Evolutionary conservation across 2,113 vertebrate species (phyloP), one percentile per base, ranked within the genome.

Genomic region (Theristicus caerulescens): DNA sequence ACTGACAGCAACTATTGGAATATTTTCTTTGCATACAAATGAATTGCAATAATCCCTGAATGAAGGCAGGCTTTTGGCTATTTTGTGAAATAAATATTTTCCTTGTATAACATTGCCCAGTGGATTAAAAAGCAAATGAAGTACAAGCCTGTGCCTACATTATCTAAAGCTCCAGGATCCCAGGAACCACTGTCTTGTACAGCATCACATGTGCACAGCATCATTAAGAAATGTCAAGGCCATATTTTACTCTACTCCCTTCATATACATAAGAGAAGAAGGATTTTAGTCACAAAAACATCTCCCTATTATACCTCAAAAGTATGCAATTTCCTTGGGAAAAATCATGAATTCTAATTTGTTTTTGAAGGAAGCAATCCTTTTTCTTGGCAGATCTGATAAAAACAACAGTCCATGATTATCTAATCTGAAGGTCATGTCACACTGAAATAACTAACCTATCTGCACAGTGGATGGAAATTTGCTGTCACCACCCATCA

Each of bases 281-380:
- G 31, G 58, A 94, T 93, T 96, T 86, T 34, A 61, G 65, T 90
- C 64, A 96, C 38, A 70, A 96, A 97, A 95, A 32, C 47, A 70
- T 91, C 40, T 46, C 82, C 49, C 67, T 73, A 27, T 89, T 89
- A 84, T 44, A 91, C 20, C 55, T 70, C 11, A 66, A 93, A 94
- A 64, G 20, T 36, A 82, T 73, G 69, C 66, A 18, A 59, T 64
- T 97, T 98, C 97, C 97, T 94, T 97, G 91, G 91, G 96, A 97
- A 97, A 97, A 97, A 69, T 40, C 0, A 84, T 73, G 52, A 92
- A 95, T 93, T 95, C 96, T 95, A 89, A 96, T 97, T 97, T 96
- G 71, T 86, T 98, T 98, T 95, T 95, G 82, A 97, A 97, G 97
- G 97, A 98, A 98, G 96, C 31, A 94, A 97, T 98, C 36, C 93